phyloP scores from a whole-genome alignment of 64 coral and sea anemone species.

The Acropora tenuis region DNA sequence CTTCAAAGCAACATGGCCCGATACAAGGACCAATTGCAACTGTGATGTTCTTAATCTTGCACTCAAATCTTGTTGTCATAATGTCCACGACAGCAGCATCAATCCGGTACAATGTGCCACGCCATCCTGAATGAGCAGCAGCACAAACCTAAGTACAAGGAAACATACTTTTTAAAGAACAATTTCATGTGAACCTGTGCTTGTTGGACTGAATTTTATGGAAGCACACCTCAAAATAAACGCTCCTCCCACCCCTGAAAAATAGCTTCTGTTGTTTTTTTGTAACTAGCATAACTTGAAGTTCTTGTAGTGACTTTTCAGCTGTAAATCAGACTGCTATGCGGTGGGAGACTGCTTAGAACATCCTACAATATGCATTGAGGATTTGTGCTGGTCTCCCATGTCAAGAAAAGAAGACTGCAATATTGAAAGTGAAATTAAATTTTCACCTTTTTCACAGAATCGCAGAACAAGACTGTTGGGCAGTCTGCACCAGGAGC shows the following conservation, averaged over 20 bases:
- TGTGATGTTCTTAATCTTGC: conserved; percentile 61
- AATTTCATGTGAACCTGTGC: too few species aligned
- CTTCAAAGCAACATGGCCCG: conserved; percentile 81
- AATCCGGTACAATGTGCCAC: conserved; percentile 77
- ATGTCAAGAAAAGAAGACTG: not conserved
- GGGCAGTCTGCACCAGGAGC: conserved; percentile 87
- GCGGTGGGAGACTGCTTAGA: too few species aligned
- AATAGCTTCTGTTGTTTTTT: too few species aligned
- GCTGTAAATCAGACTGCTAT: too few species aligned
- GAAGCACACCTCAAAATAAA: too few species aligned
- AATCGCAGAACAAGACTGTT: conserved; percentile 81
- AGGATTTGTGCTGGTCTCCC: too few species aligned
- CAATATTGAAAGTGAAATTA: not conserved
- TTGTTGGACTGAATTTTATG: too few species aligned
- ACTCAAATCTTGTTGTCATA: conserved; percentile 75
- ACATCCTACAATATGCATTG: too few species aligned
- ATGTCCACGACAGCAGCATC: conserved; percentile 55
- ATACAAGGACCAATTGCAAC: conserved; percentile 83
- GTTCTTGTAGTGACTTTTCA: too few species aligned
- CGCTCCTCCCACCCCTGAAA: too few species aligned
- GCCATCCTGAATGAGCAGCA: conserved; percentile 73
- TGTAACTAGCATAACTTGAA: too few species aligned
- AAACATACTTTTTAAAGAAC: not conserved
- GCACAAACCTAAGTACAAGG: conserved; percentile 53
- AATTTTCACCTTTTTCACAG: conserved; percentile 78